phyloP scores from a whole-genome alignment of 2,888 invertebrate species.

The Celastrina argiolus region DNA sequence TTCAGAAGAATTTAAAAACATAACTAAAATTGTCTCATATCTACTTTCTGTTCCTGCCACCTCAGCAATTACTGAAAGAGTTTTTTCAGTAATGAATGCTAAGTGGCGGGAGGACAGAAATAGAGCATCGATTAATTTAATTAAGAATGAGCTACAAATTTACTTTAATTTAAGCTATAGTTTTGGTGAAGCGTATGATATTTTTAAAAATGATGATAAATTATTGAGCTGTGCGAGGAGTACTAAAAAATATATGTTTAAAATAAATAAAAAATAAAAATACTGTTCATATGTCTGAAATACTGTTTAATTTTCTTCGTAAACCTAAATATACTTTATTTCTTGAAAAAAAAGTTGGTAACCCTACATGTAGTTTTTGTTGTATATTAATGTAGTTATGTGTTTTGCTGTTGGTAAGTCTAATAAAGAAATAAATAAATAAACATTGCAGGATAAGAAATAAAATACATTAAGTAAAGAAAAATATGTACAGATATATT shows the following conservation, averaged over 20 bases:
- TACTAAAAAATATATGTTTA: not conserved
- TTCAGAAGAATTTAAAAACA: slow-evolving; percentile 27
- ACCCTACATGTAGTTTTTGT: not conserved
- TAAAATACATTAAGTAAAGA: too few relatives aligned
- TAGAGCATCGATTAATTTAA: not conserved
- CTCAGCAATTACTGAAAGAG: not conserved
- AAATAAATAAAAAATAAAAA: not conserved
- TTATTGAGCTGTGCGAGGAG: slow-evolving; percentile 25
- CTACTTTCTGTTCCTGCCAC: too few relatives aligned
- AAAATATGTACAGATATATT: not conserved
- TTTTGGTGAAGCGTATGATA: too few relatives aligned
- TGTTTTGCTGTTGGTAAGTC: too few relatives aligned
- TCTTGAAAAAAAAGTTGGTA: slow-evolving; percentile 7
- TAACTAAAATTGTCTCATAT: too few relatives aligned
- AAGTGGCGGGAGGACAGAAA: not conserved
- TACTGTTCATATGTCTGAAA: slow-evolving; percentile 9
- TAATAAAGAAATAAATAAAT: too few relatives aligned
- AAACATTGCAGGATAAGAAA: not conserved
- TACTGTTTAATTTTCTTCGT: slow-evolving; percentile 3
- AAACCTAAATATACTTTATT: slow-evolving; percentile 14
- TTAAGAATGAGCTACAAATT: too few relatives aligned
- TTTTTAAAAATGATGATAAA: not conserved
- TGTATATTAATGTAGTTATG: too few relatives aligned
- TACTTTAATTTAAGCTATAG: too few relatives aligned
- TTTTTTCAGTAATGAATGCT: not conserved